Evolutionary conservation across 2,797 vertebrate genomes (phyloP).

Genomic region (Chiroxiphia lanceolata): DNA sequence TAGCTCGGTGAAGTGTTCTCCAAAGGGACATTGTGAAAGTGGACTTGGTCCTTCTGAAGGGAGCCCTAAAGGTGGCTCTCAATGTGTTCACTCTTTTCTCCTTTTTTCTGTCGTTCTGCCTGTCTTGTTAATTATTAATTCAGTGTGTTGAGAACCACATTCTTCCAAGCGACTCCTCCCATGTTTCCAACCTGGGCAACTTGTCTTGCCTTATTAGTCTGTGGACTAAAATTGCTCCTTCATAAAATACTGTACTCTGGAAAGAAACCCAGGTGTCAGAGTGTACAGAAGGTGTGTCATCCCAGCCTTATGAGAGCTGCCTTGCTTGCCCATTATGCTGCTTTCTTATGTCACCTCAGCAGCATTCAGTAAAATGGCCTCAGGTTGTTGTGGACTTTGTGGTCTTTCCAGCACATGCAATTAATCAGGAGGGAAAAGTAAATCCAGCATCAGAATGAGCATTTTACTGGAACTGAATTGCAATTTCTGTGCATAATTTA

Average conservation of each 20-base stretch:
- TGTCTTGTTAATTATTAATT: slow-evolving; percentile 62
- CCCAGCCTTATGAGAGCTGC: not conserved
- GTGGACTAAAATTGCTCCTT: slow-evolving; percentile 34
- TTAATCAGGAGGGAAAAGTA: slow-evolving; percentile 53
- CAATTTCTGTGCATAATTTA: slow-evolving; percentile 59
- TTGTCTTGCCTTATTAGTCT: slow-evolving; percentile 21
- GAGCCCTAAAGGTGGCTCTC: not conserved
- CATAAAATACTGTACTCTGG: slow-evolving; percentile 5
- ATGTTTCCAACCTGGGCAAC: slow-evolving; percentile 19
- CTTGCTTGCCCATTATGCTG: not conserved
- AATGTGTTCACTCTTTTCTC: not conserved
- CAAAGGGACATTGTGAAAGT: not conserved
- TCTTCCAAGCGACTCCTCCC: slow-evolving; percentile 26
- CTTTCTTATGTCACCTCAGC: not conserved
- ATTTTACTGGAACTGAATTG: slow-evolving; percentile 37
- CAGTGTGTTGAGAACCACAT: not conserved
- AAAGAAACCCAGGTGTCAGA: not conserved
- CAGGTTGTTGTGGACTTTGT: not conserved
- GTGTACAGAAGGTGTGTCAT: slow-evolving; percentile 54
- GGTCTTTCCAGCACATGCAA: slow-evolving; percentile 13
- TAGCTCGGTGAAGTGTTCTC: not conserved
- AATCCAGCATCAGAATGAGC: slow-evolving; percentile 27
- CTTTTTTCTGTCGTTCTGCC: not conserved
- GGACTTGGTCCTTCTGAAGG: not conserved
- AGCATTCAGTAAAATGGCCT: not conserved